Evolutionary conservation across 2,797 vertebrate species (phyloP).

Genomic region (Pogonophryne albipinna): DNA sequence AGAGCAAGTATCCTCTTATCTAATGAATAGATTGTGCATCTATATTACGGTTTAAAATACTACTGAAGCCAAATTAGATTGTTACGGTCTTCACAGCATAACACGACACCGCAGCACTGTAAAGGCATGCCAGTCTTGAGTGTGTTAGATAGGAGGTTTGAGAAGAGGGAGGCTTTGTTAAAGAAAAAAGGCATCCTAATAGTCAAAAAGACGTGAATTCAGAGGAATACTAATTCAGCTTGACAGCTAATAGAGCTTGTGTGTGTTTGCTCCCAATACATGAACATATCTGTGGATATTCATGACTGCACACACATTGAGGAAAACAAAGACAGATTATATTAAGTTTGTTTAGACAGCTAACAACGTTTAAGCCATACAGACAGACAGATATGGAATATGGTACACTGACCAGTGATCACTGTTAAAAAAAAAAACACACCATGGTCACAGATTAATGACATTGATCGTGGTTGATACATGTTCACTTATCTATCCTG

Average conservation of each 20-base stretch:
- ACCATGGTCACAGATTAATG: background rate
- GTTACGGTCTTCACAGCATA: constrained; percentile 32
- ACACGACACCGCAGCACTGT: constrained; percentile 42
- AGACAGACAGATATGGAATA: background rate
- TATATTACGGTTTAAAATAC: constrained; percentile 17
- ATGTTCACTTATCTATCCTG: background rate
- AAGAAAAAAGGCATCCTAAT: constrained; percentile 4
- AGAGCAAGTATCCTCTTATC: background rate
- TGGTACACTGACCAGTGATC: background rate
- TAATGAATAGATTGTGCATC: constrained; percentile 12
- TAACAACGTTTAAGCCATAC: background rate
- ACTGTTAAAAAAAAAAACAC: background rate
- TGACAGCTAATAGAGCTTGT: constrained; percentile 39
- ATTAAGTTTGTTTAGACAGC: background rate
- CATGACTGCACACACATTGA: background rate
- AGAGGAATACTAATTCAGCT: constrained; percentile 11
- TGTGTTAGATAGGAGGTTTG: constrained; percentile 13
- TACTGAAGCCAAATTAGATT: constrained; percentile 18
- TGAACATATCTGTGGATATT: background rate
- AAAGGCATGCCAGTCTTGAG: constrained; percentile 66
- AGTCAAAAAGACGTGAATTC: constrained; percentile 7
- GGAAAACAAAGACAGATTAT: constrained; percentile 3
- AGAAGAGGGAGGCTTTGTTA: constrained; percentile 42
- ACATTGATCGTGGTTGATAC: background rate
- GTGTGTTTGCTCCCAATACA: background rate